These are phyloP conservation scores for Rhinopomastus cyanomelas DNA, from an alignment of 2,113 vertebrate genomes.

Conservation along the genomic window DNA sequence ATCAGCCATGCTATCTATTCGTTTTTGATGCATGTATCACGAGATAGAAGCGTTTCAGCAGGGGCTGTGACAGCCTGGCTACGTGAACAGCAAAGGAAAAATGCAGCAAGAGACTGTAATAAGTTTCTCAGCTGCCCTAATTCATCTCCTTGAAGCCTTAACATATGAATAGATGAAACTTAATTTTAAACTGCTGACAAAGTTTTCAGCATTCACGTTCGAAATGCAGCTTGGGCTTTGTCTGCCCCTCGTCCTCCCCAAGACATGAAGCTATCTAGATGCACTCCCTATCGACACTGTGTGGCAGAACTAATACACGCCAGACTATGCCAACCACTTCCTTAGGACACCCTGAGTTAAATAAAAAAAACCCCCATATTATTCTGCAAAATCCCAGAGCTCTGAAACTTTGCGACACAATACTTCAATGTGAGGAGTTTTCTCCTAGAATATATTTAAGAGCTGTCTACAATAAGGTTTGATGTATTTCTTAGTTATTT, in stretches of 20 bases:
- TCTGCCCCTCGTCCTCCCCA: neutral
- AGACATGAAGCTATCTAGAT: neutral
- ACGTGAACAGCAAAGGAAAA: neutral
- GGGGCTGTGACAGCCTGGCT: neutral
- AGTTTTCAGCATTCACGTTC: neutral
- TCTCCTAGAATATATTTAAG: neutral
- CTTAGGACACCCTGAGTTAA: neutral
- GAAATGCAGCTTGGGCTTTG: conserved; percentile 16
- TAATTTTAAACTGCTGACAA: conserved; percentile 39
- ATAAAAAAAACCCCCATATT: neutral
- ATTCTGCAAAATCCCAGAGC: neutral
- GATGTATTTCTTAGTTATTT: neutral
- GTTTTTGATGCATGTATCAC: conserved; percentile 54
- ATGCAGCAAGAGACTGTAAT: neutral
- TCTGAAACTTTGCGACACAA: neutral
- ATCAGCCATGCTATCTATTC: conserved; percentile 41
- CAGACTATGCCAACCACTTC: neutral
- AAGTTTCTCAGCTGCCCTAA: conserved; percentile 37
- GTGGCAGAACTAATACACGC: neutral
- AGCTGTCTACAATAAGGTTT: neutral
- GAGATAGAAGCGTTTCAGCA: conserved; percentile 8
- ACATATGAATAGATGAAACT: conserved; percentile 57
- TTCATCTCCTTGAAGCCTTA: conserved; percentile 37
- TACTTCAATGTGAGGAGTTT: neutral
- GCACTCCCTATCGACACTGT: neutral